Percentiles rank a stretch among this genome's conserved stretches.
Conservation (phyloP, 2,888 invertebrate species). For the Acleris holmiana region DNA sequence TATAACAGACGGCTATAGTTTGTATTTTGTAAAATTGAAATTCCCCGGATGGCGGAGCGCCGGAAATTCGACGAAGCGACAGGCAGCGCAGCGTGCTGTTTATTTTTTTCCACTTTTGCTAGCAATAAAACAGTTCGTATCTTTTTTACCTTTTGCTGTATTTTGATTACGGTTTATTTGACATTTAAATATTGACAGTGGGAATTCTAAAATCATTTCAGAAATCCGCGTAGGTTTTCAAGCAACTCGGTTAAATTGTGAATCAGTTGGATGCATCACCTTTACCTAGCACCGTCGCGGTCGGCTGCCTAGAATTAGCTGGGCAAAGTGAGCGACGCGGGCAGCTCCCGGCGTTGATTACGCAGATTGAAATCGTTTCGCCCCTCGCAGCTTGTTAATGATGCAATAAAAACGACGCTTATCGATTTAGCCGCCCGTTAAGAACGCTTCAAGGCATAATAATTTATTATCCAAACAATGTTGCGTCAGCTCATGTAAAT, state of each 20-base stretch:
- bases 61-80: constrained; percentile 69
- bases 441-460: constrained; percentile 75
- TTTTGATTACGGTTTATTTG: constrained; percentile 4
- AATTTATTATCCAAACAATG: constrained; percentile 79
- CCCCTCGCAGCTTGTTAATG: constrained; percentile 77
- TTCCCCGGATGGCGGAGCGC: constrained; percentile 64
- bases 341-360: constrained; percentile 72
- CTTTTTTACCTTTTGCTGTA: constrained; percentile 7
- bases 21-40: constrained; percentile 69
- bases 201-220: background rate
- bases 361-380: constrained; percentile 77
- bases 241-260: background rate
- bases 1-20: constrained; percentile 56
- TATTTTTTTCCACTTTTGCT: constrained; percentile 65
- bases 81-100: constrained; percentile 51
- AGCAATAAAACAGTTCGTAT: constrained; percentile 55
- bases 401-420: constrained; percentile 81
- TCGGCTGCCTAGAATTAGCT: constrained; percentile 54
- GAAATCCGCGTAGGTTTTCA: background rate
- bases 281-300: constrained; percentile 2
- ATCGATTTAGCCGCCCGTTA: constrained; percentile 78
- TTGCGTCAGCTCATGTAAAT: constrained; percentile 73
- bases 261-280: background rate
- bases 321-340: constrained; percentile 52
- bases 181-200: background rate